Evolutionary conservation across 1,140 invertebrate species (phyloP).

Genomic region (Lasioglossum albipes): DNA sequence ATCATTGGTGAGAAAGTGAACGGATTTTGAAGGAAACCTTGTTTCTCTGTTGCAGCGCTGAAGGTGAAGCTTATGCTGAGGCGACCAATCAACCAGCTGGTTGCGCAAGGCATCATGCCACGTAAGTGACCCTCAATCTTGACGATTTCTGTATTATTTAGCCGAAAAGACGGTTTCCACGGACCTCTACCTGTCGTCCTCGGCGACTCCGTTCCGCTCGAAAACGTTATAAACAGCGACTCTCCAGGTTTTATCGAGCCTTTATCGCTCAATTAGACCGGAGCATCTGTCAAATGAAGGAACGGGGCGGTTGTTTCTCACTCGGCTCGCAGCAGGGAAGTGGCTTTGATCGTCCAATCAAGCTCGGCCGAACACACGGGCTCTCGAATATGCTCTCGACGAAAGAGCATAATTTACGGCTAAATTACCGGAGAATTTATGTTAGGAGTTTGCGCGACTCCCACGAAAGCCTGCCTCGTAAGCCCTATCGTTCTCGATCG

Average conservation of each 20-base stretch:
- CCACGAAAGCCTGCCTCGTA: not conserved
- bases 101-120: constrained; percentile 98
- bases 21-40: constrained; percentile 9
- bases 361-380: not conserved
- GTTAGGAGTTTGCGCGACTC: not conserved
- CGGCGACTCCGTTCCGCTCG: too few relatives aligned
- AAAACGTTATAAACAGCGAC: too few relatives aligned
- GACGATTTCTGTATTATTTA: not conserved
- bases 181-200: too few relatives aligned
- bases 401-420: not conserved
- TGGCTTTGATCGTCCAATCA: not conserved
- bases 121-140: constrained; percentile 87
- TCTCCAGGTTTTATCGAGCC: too few relatives aligned
- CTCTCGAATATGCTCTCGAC: not conserved
- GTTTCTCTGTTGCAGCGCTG: constrained; percentile 88
- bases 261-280: too few relatives aligned
- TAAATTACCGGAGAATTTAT: not conserved
- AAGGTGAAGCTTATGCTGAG: constrained; percentile 98
- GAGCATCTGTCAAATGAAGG: too few relatives aligned
- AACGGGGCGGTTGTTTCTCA: too few relatives aligned
- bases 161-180: too few relatives aligned
- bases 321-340: too few relatives aligned
- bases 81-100: constrained; percentile 95
- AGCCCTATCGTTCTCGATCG: not conserved
- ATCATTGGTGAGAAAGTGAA: not conserved